Percentiles rank a stretch among this genome's conserved stretches.
Evolutionary conservation across 1,140 invertebrate genomes (phyloP).

Genomic region (Danaus plexippus): DNA sequence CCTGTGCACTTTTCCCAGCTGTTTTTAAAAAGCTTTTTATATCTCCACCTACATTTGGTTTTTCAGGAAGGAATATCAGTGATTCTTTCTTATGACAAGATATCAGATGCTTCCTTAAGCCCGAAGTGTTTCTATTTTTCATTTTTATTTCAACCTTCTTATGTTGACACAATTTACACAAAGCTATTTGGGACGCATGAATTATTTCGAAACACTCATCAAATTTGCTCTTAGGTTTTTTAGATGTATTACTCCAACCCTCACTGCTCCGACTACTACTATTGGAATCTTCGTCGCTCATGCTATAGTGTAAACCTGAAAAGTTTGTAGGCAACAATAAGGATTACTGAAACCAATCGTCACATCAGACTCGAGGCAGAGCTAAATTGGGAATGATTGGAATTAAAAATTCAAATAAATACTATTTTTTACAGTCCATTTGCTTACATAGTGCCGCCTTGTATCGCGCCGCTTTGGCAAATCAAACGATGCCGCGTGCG

Average conservation of each 20-base stretch:
- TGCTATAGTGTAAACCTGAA: slow-evolving; percentile 18
- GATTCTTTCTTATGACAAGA: slow-evolving; percentile 13
- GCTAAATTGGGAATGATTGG: slow-evolving; percentile 22
- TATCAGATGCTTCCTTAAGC: slow-evolving; percentile 22
- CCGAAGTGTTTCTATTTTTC: slow-evolving; percentile 27
- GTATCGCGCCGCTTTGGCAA: slow-evolving; percentile 16
- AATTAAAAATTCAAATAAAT: slow-evolving; percentile 25
- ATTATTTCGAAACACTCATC: slow-evolving; percentile 27
- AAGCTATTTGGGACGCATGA: slow-evolving; percentile 21
- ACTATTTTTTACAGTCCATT: slow-evolving; percentile 20
- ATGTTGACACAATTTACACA: slow-evolving; percentile 25
- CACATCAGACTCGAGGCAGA: slow-evolving; percentile 22
- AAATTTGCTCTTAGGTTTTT: slow-evolving; percentile 27
- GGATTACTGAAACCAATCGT: slow-evolving; percentile 22
- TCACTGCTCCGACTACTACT: slow-evolving; percentile 22
- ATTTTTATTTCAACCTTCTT: slow-evolving; percentile 26
- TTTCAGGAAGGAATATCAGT: too few relatives aligned
- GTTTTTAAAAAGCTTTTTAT: too few relatives aligned
- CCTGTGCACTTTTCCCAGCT: too few relatives aligned
- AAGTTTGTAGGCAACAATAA: slow-evolving; percentile 21
- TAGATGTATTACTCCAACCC: slow-evolving; percentile 23
- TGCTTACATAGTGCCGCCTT: slow-evolving; percentile 11
- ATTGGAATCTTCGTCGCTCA: slow-evolving; percentile 24
- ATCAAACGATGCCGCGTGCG: too few relatives aligned
- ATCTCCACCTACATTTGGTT: too few relatives aligned